These are phyloP conservation scores for Cirrhinus molitorella DNA, from an alignment of 2,797 vertebrate genomes.

Conservation along the genomic window DNA sequence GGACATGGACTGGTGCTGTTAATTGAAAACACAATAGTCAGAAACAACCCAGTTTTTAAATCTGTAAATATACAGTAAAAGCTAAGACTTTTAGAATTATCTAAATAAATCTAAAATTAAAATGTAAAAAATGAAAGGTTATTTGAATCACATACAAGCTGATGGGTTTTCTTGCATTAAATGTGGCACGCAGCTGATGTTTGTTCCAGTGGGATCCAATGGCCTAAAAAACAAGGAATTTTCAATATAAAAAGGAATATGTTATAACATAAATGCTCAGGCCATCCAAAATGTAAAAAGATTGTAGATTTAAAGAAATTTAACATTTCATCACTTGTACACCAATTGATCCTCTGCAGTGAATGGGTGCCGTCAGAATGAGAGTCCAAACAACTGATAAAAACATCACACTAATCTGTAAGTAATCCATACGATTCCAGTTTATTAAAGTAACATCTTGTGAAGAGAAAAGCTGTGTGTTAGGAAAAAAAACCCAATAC, in stretches of 20 bases:
- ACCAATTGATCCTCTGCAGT: neutral
- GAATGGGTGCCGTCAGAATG: neutral
- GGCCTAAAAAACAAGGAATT: conserved; percentile 66
- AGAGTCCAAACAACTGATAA: neutral
- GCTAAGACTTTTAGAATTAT: neutral
- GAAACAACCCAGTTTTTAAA: neutral
- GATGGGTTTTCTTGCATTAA: conserved; percentile 69
- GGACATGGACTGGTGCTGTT: conserved; percentile 74
- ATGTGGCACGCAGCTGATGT: conserved; percentile 74
- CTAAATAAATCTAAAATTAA: neutral
- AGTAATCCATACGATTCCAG: neutral
- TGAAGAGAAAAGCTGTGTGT: neutral
- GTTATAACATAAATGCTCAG: neutral
- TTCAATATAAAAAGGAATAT: neutral
- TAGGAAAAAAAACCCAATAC: no score
- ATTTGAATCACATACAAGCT: conserved; percentile 73
- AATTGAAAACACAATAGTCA: conserved; percentile 32
- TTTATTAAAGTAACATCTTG: neutral
- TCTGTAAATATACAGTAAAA: neutral
- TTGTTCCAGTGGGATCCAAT: conserved; percentile 76
- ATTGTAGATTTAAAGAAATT: neutral
- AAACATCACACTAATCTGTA: neutral
- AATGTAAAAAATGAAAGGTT: neutral
- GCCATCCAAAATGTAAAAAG: neutral
- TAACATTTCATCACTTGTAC: neutral